Evolutionary conservation across 2,113 vertebrate genomes (phyloP).

Genomic region (Serinus canaria): DNA sequence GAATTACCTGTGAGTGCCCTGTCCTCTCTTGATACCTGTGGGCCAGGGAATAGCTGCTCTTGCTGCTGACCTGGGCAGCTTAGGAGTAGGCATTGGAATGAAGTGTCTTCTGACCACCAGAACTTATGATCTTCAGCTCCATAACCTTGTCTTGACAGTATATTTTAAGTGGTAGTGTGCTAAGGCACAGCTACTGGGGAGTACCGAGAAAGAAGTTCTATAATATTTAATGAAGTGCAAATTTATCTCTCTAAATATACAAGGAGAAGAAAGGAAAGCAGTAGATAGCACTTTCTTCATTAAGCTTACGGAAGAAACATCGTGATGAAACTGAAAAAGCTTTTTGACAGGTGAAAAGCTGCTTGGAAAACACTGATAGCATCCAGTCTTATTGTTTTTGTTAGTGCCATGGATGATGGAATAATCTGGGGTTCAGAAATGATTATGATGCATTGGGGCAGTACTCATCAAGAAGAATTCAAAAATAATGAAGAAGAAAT

Average conservation of each 20-base stretch:
- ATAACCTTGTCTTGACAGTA: accelerated
- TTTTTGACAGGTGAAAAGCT: neutral
- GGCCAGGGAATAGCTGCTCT: neutral
- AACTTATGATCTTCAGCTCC: neutral
- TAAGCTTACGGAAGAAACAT: neutral
- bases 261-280: neutral
- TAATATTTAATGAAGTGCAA: neutral
- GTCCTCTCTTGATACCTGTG: neutral
- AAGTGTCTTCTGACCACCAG: neutral
- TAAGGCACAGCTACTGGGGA: neutral
- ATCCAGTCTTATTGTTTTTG: neutral
- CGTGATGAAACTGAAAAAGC: neutral
- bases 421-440: neutral
- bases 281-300: neutral
- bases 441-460: accelerated
- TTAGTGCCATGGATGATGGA: neutral
- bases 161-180: neutral
- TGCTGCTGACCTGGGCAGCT: neutral
- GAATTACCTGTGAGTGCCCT: no score
- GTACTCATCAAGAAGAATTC: neutral
- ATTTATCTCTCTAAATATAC: neutral
- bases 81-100: neutral
- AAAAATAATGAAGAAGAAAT: neutral
- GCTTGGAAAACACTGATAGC: neutral
- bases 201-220: neutral